Evolutionary conservation across 2,888 invertebrate species (phyloP).

Genomic region (Buathra laborator): DNA sequence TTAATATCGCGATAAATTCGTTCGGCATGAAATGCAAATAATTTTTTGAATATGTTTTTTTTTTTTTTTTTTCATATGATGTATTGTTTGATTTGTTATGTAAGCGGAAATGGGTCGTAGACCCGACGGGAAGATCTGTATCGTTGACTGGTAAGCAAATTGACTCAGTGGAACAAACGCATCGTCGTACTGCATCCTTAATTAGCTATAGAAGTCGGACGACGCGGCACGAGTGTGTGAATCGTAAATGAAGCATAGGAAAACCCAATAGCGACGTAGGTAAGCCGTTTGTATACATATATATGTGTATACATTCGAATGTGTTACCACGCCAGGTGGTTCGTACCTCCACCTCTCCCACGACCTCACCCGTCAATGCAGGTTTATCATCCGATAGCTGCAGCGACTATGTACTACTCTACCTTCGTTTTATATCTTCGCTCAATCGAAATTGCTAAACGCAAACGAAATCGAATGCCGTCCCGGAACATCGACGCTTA

Average conservation of each 20-base stretch:
- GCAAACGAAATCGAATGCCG: slow-evolving; percentile 23
- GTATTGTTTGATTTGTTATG: not conserved
- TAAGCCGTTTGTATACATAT: slow-evolving; percentile 6
- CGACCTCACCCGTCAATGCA: slow-evolving; percentile 54
- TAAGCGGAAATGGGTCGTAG: slow-evolving; percentile 15
- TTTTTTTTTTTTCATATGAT: not conserved
- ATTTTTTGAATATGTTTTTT: not conserved
- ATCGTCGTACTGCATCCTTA: slow-evolving; percentile 35
- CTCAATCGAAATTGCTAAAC: slow-evolving; percentile 20
- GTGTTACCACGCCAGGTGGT: slow-evolving; percentile 27
- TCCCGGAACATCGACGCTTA: slow-evolving; percentile 13
- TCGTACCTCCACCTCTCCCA: slow-evolving; percentile 53
- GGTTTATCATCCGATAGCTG: slow-evolving; percentile 56
- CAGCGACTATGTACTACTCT: slow-evolving; percentile 7
- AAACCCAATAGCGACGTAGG: slow-evolving; percentile 39
- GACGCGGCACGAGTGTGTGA: not conserved
- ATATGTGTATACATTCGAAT: not conserved
- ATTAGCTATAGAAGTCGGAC: slow-evolving; percentile 36
- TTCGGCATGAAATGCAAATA: not conserved
- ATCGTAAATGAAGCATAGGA: slow-evolving; percentile 35
- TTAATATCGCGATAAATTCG: not conserved
- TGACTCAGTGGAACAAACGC: slow-evolving; percentile 24
- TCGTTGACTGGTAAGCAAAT: slow-evolving; percentile 3
- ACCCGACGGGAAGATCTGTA: slow-evolving; percentile 1
- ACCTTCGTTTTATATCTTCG: slow-evolving; percentile 10